phyloP scores from a whole-genome alignment of 2,888 invertebrate genomes.

The Temnothorax unifasciatus region DNA sequence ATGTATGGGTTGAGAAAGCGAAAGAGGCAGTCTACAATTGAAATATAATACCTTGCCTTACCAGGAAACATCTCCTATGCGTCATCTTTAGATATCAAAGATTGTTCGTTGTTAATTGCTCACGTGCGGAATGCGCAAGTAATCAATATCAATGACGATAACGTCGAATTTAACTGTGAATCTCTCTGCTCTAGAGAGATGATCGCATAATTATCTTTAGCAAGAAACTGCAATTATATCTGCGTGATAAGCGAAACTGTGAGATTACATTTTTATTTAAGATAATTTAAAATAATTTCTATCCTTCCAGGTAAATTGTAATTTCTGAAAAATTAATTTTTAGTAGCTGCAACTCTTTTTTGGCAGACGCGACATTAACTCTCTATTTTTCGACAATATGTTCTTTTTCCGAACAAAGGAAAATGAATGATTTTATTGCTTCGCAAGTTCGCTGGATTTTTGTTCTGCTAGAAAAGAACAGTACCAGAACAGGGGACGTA shows the following conservation, averaged over 20 bases:
- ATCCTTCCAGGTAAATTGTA: no score
- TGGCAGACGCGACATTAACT: neutral
- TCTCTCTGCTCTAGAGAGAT: neutral
- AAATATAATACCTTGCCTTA: conserved; percentile 16
- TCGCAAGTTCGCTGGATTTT: neutral
- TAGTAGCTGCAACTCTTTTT: neutral
- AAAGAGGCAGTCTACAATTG: conserved; percentile 10
- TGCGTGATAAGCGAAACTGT: neutral
- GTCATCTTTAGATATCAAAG: conserved; percentile 9
- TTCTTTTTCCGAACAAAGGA: neutral
- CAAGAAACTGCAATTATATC: neutral
- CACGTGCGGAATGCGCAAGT: neutral
- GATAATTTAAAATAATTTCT: neutral
- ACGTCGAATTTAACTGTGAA: neutral
- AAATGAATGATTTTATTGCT: neutral
- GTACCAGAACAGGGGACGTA: neutral
- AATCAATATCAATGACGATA: conserved; percentile 15
- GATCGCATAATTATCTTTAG: neutral
- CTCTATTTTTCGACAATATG: neutral
- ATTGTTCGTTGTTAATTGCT: conserved; percentile 25
- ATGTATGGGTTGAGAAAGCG: conserved; percentile 11
- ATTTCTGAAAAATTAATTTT: neutral
- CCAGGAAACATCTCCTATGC: neutral
- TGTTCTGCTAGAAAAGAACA: neutral
- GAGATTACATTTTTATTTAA: neutral